Conservation (phyloP, 2,113 vertebrate species). For the Pleuronectes platessa region DNA sequence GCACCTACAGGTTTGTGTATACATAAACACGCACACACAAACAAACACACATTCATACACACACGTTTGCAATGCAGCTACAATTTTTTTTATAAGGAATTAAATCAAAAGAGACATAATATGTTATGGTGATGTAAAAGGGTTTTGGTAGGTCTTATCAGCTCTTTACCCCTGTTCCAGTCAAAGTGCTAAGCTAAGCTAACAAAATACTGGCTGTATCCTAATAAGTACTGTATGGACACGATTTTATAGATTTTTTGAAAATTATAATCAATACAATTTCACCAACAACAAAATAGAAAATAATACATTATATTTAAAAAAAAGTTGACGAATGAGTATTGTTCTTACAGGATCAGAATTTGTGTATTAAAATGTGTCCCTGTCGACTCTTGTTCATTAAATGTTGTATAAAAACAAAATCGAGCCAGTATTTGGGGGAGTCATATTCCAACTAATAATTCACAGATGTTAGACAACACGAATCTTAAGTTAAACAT, state of each 20-base stretch:
- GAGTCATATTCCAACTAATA: slow-evolving; percentile 30
- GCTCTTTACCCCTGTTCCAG: neutral
- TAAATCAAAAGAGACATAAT: neutral
- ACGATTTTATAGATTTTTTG: too few species aligned
- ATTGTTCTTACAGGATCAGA: too few species aligned
- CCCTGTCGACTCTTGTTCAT: too few species aligned
- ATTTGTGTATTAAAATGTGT: too few species aligned
- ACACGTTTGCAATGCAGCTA: neutral
- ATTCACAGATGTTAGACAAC: slow-evolving; percentile 49
- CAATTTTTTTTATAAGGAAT: neutral
- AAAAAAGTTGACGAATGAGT: too few species aligned
- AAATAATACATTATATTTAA: too few species aligned
- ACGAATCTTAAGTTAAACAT: slow-evolving; percentile 9
- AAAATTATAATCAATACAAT: too few species aligned
- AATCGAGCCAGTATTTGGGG: neutral
- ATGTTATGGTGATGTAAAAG: neutral
- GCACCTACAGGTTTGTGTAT: neutral
- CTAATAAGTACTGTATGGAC: neutral
- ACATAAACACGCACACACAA: neutral
- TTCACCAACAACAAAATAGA: too few species aligned
- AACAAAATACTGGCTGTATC: neutral
- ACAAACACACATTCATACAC: too few species aligned
- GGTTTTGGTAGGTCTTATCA: neutral
- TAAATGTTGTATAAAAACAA: too few species aligned
- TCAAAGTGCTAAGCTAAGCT: neutral